These are phyloP conservation scores for Junonia oenone DNA, from an alignment of 2,888 invertebrate genomes.

Conservation along the genomic window DNA sequence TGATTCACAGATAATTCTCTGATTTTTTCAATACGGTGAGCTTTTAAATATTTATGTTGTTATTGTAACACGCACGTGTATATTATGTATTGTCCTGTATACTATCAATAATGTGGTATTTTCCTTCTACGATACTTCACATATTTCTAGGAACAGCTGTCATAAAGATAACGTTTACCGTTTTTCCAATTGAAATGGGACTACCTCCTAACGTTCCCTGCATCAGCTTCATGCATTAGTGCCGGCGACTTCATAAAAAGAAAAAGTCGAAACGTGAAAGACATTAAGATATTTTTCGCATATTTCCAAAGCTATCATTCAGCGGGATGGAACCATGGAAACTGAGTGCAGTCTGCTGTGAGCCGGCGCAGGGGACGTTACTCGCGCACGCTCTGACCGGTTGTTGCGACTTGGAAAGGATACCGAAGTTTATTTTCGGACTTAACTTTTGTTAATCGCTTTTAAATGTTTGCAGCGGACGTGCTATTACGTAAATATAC, in stretches of 20 bases:
- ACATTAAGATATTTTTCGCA: neutral
- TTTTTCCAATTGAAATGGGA: neutral
- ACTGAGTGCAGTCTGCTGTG: constrained; percentile 48
- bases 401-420: constrained; percentile 50
- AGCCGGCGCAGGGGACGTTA: constrained; percentile 43
- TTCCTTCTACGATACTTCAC: neutral
- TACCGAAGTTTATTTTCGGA: constrained; percentile 61
- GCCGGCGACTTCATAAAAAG: neutral
- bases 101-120: neutral
- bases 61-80: neutral
- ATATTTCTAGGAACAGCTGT: neutral
- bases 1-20: too few species aligned
- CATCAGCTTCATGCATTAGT: neutral
- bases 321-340: neutral
- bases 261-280: constrained; percentile 1
- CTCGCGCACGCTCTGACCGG: constrained; percentile 36
- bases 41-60: too few species aligned
- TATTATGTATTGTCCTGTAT: neutral
- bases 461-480: constrained; percentile 48
- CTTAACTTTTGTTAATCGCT: constrained; percentile 51
- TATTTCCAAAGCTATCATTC: constrained; percentile 12
- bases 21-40: too few species aligned
- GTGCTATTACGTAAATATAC: constrained; percentile 52
- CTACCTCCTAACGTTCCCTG: neutral
- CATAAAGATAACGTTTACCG: neutral